Conservation (phyloP, 2,113 vertebrate species). For the Tragelaphus scriptus region DNA sequence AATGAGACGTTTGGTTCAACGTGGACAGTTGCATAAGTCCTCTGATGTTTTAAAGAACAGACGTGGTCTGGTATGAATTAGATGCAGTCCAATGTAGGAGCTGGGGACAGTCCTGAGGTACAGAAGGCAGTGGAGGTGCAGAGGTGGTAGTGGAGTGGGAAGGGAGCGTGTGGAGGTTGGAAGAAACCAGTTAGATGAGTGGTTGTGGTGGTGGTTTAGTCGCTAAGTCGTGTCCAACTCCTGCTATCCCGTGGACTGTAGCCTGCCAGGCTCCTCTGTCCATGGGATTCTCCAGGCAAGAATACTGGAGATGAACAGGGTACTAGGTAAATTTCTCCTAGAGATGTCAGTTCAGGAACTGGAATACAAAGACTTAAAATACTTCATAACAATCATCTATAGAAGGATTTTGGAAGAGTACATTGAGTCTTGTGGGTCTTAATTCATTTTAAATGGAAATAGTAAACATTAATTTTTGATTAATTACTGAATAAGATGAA, state of each 20-base stretch:
- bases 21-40: not conserved
- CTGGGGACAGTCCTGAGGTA: not conserved
- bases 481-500: not conserved
- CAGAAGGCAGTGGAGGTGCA: not conserved
- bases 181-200: not conserved
- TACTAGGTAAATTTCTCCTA: not conserved
- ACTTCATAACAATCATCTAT: not conserved
- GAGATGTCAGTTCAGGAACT: not conserved
- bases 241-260: not conserved
- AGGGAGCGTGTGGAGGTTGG: not conserved
- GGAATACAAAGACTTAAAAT: not conserved
- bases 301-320: not conserved
- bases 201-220: not conserved
- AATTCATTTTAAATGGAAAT: constrained; percentile 13
- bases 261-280: not conserved
- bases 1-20: not conserved
- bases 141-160: too few relatives aligned
- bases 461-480: not conserved
- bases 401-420: not conserved
- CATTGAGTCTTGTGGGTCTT: not conserved
- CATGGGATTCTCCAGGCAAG: not conserved
- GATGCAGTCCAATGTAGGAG: not conserved
- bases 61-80: not conserved
- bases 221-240: not conserved
- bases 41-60: not conserved